These are phyloP conservation scores for Atrichornis clamosus DNA, from an alignment of 2,113 vertebrate species.

Conservation along the genomic window DNA sequence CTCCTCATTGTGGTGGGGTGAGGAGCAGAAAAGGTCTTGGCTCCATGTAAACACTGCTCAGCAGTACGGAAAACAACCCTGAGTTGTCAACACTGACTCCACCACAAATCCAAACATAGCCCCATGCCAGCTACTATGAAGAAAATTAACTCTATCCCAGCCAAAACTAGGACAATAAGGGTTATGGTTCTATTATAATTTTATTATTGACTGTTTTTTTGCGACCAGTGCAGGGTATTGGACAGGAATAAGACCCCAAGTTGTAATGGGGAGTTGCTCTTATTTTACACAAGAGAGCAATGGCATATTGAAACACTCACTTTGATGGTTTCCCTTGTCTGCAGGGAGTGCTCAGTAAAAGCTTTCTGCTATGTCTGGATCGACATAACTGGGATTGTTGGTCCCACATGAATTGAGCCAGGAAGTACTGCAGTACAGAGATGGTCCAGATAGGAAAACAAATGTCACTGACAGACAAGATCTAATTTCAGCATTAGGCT, in stretches of 20 bases:
- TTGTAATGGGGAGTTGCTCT: not conserved
- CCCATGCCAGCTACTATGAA: not conserved
- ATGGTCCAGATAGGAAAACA: not conserved
- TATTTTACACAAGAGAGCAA: slow-evolving; percentile 56
- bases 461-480: not conserved
- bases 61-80: not conserved
- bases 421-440: not conserved
- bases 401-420: not conserved
- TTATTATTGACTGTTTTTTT: not conserved
- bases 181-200: not conserved
- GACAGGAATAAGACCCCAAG: slow-evolving; percentile 9
- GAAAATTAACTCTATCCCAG: not conserved
- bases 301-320: slow-evolving; percentile 44
- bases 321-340: slow-evolving; percentile 35
- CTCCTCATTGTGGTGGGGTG: not conserved
- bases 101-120: not conserved
- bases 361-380: slow-evolving; percentile 19
- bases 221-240: not conserved
- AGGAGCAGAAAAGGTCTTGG: not conserved
- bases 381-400: slow-evolving; percentile 9
- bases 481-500: slow-evolving; percentile 23
- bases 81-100: not conserved
- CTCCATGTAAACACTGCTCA: not conserved
- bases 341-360: slow-evolving; percentile 47
- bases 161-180: not conserved